Conservation (phyloP, 2,888 invertebrate genomes). For the Acleris laterana region DNA sequence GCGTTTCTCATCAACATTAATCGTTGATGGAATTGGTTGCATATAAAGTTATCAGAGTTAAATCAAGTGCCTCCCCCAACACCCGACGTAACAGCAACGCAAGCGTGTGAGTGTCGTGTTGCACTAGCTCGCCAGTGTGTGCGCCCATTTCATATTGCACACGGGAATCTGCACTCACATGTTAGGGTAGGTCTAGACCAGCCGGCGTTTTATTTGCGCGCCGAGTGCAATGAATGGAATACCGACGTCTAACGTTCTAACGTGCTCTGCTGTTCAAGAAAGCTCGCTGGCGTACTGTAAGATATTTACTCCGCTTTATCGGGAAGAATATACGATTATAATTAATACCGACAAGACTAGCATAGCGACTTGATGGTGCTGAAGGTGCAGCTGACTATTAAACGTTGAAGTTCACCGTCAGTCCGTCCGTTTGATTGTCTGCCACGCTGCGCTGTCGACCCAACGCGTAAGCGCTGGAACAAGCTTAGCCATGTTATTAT, state of each 20-base stretch:
- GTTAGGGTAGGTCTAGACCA: conserved; percentile 17
- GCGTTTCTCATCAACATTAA: background rate
- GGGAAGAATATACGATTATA: no score
- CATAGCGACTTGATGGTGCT: no score
- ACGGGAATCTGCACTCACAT: background rate
- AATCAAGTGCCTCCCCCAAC: background rate
- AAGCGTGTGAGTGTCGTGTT: background rate
- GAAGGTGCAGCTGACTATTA: no score
- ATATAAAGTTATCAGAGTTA: background rate
- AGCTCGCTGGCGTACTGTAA: background rate
- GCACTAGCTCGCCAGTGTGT: background rate
- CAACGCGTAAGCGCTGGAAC: no score
- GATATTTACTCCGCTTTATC: no score
- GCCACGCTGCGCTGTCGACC: no score
- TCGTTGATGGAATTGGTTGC: background rate
- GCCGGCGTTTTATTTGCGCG: background rate
- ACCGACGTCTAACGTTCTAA: background rate
- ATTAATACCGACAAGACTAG: no score
- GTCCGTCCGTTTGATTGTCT: no score
- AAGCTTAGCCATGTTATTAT: no score
- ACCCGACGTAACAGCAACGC: background rate
- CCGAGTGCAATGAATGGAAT: background rate
- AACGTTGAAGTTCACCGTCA: no score
- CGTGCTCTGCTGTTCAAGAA: background rate
- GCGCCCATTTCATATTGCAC: background rate